These are phyloP conservation scores for Melanogrammus aeglefinus DNA, from an alignment of 2,797 vertebrate species.

Conservation along the genomic window DNA sequence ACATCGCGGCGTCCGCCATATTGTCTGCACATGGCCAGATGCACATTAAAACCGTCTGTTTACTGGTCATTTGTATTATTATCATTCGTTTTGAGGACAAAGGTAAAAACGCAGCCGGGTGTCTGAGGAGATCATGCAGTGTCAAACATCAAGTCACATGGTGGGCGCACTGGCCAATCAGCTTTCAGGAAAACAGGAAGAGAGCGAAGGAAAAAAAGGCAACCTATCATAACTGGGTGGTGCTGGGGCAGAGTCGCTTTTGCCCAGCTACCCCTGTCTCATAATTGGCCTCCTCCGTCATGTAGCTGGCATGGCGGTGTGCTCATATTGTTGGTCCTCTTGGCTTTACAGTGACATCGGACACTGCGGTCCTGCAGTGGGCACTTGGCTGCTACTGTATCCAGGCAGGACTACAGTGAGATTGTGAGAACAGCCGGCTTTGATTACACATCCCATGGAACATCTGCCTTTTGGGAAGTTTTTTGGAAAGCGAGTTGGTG, in stretches of 20 bases:
- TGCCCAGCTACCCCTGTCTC: slow-evolving; percentile 29
- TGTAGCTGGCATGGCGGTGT: slow-evolving; percentile 35
- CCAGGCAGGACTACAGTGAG: slow-evolving; percentile 46
- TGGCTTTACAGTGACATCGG: slow-evolving; percentile 19
- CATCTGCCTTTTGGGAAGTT: slow-evolving; percentile 43
- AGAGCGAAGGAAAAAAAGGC: slow-evolving; percentile 14
- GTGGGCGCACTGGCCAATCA: slow-evolving; percentile 23
- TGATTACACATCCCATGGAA: slow-evolving; percentile 74
- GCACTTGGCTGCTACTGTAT: slow-evolving; percentile 49
- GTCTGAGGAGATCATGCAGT: slow-evolving; percentile 11
- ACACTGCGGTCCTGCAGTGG: slow-evolving; percentile 41
- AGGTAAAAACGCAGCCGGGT: not conserved
- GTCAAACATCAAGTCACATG: slow-evolving; percentile 24
- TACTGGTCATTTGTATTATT: not conserved
- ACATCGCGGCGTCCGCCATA: not conserved
- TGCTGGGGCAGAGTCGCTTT: slow-evolving; percentile 31
- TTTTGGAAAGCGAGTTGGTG: not conserved
- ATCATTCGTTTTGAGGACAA: not conserved
- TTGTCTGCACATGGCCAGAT: not conserved
- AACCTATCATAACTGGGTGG: not conserved
- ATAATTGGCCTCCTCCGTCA: slow-evolving; percentile 42
- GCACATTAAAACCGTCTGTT: not conserved
- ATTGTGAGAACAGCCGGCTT: slow-evolving; percentile 43
- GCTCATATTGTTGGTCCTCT: slow-evolving; percentile 30
- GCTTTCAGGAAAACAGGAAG: slow-evolving; percentile 22